These are phyloP conservation scores for Pyralis farinalis DNA, from an alignment of 2,888 invertebrate genomes.

Conservation along the genomic window DNA sequence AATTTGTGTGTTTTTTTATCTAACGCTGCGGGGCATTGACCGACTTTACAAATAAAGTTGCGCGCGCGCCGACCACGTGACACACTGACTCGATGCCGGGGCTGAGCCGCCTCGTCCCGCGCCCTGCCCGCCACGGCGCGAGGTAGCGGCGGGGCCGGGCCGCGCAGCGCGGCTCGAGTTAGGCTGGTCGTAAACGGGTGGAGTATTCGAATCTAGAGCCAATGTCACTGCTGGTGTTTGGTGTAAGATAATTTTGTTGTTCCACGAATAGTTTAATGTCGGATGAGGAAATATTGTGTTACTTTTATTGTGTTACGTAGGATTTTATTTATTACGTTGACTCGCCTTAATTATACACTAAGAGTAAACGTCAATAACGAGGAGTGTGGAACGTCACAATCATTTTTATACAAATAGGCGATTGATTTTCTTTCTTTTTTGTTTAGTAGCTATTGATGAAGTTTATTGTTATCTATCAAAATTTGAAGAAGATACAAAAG, in stretches of 20 bases:
- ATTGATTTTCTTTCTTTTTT: too few species aligned
- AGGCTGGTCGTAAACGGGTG: slow-evolving; percentile 38
- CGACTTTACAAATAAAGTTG: slow-evolving; percentile 75
- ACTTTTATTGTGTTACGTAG: not conserved
- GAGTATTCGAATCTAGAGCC: slow-evolving; percentile 62
- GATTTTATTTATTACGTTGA: not conserved
- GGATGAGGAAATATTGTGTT: slow-evolving; percentile 7
- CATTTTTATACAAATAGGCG: too few species aligned
- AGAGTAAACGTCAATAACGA: too few species aligned
- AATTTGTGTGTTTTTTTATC: slow-evolving; percentile 74
- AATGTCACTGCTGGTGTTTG: slow-evolving; percentile 61
- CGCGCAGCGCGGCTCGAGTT: slow-evolving; percentile 19
- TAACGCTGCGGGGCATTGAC: slow-evolving; percentile 77
- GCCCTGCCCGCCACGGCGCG: not conserved
- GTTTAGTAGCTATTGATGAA: too few species aligned
- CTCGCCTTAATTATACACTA: too few species aligned
- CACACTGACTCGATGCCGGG: slow-evolving; percentile 49
- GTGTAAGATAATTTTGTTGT: slow-evolving; percentile 49
- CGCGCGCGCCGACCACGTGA: slow-evolving; percentile 76
- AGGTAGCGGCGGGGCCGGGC: slow-evolving; percentile 6
- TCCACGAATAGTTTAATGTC: slow-evolving; percentile 21
- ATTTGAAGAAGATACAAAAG: too few species aligned
- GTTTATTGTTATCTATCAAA: too few species aligned
- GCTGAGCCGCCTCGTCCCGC: slow-evolving; percentile 26
- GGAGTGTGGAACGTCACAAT: too few species aligned